A percentile compares a stretch with the other conserved stretches of the same genome.
phyloP scores from a whole-genome alignment of 53 echinoderm and acorn worm species.

The Arbacia lixula region DNA sequence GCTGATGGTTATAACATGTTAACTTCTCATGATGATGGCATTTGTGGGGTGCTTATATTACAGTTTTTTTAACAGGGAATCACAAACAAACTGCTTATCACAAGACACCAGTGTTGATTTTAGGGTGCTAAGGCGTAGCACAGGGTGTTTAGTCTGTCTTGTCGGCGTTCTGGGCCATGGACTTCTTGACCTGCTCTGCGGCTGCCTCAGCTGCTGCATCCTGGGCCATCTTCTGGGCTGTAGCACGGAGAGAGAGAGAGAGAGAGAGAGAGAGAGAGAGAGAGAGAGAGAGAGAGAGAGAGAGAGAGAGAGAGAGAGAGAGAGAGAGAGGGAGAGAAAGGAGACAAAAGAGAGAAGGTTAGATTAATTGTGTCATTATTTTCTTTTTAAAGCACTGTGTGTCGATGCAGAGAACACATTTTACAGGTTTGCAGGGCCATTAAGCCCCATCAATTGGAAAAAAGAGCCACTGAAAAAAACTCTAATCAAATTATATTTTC shows the following conservation, averaged over 20 bases:
- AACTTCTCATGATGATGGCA: too few species aligned
- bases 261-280: background rate
- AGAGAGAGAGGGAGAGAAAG: background rate
- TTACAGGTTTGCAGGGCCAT: too few species aligned
- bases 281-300: background rate
- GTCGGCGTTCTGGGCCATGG: conserved; percentile 62
- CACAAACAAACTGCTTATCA: too few species aligned
- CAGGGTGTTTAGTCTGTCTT: conserved; percentile 72
- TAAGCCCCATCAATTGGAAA: too few species aligned
- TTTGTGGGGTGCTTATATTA: too few species aligned
- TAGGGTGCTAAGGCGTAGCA: conserved; percentile 7
- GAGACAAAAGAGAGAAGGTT: background rate
- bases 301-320: background rate
- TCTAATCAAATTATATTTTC: too few species aligned
- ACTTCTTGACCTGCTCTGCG: conserved; percentile 90
- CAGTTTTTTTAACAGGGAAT: too few species aligned
- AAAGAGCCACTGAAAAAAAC: too few species aligned
- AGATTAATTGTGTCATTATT: background rate
- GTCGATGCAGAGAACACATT: too few species aligned
- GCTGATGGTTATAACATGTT: too few species aligned
- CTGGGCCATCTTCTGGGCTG: conserved; percentile 93
- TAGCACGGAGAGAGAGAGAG: background rate
- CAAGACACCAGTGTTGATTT: conserved; percentile 7
- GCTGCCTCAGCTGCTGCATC: conserved; percentile 90
- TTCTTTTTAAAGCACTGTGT: too few species aligned